These are phyloP conservation scores for Neoaliturus tenellus DNA, from an alignment of 2,888 invertebrate species.

Conservation along the genomic window DNA sequence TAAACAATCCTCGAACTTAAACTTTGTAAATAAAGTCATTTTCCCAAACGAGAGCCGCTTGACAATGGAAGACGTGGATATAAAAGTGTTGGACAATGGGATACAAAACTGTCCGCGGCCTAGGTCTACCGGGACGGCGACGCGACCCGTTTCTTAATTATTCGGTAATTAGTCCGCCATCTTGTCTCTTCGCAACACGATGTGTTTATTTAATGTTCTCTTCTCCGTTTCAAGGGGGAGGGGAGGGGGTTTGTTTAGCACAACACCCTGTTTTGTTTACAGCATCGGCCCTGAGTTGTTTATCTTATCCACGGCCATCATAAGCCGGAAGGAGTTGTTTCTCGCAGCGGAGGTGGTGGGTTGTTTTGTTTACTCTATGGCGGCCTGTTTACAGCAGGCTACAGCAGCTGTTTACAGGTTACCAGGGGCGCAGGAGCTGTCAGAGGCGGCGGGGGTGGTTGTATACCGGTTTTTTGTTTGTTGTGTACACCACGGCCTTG, in stretches of 20 bases:
- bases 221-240: not conserved
- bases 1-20: constrained; percentile 18
- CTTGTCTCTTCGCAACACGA: not conserved
- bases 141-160: constrained; percentile 18
- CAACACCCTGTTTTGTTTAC: constrained; percentile 59
- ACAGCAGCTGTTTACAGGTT: constrained; percentile 62
- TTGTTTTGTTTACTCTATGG: constrained; percentile 59
- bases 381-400: constrained; percentile 24
- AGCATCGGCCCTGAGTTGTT: constrained; percentile 56
- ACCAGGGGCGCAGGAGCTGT: constrained; percentile 58
- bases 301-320: constrained; percentile 58
- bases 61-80: constrained; percentile 8
- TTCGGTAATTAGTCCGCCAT: constrained; percentile 9
- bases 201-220: not conserved
- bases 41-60: not conserved
- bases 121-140: not conserved
- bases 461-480: constrained; percentile 52
- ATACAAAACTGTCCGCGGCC: not conserved
- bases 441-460: constrained; percentile 1
- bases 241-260: constrained; percentile 1
- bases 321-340: constrained; percentile 56
- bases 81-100: not conserved
- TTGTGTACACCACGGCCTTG: constrained; percentile 58
- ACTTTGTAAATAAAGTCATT: constrained; percentile 16
- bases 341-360: constrained; percentile 39